These are phyloP conservation scores for Dynastes hyllus DNA, from an alignment of 2,888 invertebrate genomes.

Conservation along the genomic window DNA sequence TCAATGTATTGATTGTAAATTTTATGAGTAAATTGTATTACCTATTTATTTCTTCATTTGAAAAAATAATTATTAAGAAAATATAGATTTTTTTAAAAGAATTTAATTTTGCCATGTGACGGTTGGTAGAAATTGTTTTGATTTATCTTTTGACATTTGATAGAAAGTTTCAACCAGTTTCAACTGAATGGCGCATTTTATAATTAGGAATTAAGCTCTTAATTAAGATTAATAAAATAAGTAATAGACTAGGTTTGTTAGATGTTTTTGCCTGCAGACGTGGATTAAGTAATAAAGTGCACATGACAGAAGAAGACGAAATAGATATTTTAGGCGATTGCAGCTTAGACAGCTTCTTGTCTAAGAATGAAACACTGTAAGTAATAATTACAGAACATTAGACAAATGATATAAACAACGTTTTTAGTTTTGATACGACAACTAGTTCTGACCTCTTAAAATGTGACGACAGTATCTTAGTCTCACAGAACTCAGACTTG, in stretches of 20 bases:
- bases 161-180: neutral
- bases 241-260: neutral
- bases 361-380: constrained; percentile 77
- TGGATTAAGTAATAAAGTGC: neutral
- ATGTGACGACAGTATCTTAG: constrained; percentile 56
- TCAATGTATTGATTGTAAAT: neutral
- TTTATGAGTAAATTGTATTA: neutral
- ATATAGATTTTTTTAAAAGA: neutral
- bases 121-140: neutral
- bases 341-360: constrained; percentile 78
- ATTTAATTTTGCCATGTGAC: neutral
- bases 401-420: neutral
- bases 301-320: constrained; percentile 83
- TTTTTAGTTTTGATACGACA: constrained; percentile 24
- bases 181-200: too few species aligned
- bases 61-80: neutral
- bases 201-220: too few species aligned
- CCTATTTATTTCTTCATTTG: too few species aligned
- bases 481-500: constrained; percentile 70
- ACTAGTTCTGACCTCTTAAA: constrained; percentile 45
- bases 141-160: constrained; percentile 7
- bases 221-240: neutral
- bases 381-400: constrained; percentile 62
- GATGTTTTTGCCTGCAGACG: neutral
- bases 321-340: constrained; percentile 84